Conservation (phyloP, 2,113 vertebrate genomes). For the Apteryx mantelli region DNA sequence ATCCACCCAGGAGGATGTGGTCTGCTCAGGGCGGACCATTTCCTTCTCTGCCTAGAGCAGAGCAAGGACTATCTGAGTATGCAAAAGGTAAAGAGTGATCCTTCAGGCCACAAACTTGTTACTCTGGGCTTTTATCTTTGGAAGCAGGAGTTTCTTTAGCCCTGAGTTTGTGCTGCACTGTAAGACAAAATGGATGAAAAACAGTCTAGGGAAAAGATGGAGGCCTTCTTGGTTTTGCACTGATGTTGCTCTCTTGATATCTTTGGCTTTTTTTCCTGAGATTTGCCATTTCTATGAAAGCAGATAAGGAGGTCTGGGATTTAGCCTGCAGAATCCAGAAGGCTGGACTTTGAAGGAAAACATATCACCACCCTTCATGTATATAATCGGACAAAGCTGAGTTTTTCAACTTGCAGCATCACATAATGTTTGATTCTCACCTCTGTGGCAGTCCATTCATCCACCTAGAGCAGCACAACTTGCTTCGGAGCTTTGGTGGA, state of each 20-base stretch:
- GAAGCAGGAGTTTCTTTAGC: slow-evolving; percentile 23
- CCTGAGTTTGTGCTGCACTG: slow-evolving; percentile 2
- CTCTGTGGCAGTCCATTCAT: not conserved
- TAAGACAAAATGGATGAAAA: slow-evolving; percentile 40
- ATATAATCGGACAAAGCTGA: not conserved
- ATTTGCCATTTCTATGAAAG: not conserved
- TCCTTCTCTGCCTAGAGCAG: slow-evolving; percentile 50
- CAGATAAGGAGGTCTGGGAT: not conserved
- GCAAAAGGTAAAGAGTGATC: slow-evolving; percentile 32
- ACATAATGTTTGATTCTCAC: not conserved
- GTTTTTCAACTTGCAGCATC: not conserved
- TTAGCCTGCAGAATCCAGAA: not conserved
- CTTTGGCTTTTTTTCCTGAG: not conserved
- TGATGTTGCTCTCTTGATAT: not conserved
- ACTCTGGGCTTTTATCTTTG: not conserved
- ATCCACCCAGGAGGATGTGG: slow-evolving; percentile 38
- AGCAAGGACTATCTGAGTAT: slow-evolving; percentile 29
- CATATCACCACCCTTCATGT: not conserved
- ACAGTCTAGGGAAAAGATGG: not conserved
- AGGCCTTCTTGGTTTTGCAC: not conserved
- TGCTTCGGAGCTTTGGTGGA: not conserved
- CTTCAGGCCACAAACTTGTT: not conserved
- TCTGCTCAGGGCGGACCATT: slow-evolving; percentile 35
- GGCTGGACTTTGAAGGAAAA: not conserved
- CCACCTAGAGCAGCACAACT: not conserved